Conservation (phyloP, 2,113 vertebrate genomes). For the Melierax canorus region DNA sequence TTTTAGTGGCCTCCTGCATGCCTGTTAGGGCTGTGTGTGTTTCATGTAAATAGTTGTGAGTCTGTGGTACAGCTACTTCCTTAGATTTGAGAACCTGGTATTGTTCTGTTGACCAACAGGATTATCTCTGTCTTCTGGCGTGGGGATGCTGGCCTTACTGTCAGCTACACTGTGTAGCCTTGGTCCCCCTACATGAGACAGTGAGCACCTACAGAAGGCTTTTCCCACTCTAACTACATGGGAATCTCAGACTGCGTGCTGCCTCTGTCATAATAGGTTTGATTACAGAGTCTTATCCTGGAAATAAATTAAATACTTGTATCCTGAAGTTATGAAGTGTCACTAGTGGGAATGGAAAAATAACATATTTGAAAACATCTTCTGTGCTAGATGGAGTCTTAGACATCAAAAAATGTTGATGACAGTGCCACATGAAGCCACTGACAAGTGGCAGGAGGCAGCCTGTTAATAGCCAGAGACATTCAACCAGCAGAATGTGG, state of each 20-base stretch:
- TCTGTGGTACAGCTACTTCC: neutral
- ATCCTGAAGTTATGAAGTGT: neutral
- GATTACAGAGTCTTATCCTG: neutral
- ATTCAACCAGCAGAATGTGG: neutral
- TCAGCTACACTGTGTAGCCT: neutral
- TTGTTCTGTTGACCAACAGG: neutral
- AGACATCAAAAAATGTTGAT: neutral
- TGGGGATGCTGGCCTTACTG: neutral
- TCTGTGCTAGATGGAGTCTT: neutral
- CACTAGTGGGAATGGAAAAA: neutral
- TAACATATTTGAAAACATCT: neutral
- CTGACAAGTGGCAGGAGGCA: neutral
- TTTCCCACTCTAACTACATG: neutral
- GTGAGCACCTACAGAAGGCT: neutral
- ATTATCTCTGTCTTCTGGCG: neutral
- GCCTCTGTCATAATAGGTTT: neutral
- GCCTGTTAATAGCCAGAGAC: neutral
- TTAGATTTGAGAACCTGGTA: neutral
- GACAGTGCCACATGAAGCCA: neutral
- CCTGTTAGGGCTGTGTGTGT: neutral
- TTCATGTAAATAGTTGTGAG: neutral
- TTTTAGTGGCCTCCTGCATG: neutral
- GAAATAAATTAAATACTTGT: neutral
- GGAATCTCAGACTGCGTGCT: neutral
- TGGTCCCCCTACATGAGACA: rapidly evolving